Conservation (phyloP, 2,113 vertebrate genomes). For the Gymnobelideus leadbeateri region DNA sequence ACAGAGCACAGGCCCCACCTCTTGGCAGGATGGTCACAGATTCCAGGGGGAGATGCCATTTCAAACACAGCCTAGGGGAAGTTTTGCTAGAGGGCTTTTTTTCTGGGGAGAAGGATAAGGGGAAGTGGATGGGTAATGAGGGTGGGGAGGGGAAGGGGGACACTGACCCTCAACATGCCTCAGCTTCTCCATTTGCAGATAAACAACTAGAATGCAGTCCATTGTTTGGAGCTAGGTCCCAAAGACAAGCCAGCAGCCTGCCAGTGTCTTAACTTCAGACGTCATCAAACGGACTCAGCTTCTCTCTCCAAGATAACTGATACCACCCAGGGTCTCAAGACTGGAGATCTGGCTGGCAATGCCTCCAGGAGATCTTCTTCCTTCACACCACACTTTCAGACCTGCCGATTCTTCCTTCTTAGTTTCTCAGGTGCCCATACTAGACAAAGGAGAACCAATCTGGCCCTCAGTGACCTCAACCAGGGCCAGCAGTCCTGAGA, state of each 20-base stretch:
- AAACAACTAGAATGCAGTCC: neutral
- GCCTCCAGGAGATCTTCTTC: too few relatives aligned
- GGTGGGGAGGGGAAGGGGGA: too few relatives aligned
- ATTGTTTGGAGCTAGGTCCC: too few relatives aligned
- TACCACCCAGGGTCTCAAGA: too few relatives aligned
- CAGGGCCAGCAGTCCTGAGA: neutral
- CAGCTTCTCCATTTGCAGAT: neutral
- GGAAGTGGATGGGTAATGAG: neutral
- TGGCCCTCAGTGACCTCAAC: neutral
- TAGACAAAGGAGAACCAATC: neutral
- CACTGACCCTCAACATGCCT: neutral
- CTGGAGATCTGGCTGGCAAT: too few relatives aligned
- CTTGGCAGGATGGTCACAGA: neutral
- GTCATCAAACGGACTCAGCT: neutral
- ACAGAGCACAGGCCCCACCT: too few relatives aligned
- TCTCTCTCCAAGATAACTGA: too few relatives aligned
- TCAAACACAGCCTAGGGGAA: too few relatives aligned
- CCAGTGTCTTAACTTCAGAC: neutral
- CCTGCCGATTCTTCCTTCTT: neutral
- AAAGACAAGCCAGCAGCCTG: neutral
- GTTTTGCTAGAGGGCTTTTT: neutral
- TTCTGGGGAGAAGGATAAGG: neutral
- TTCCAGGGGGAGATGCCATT: neutral
- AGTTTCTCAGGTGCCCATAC: neutral
- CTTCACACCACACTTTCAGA: too few relatives aligned